Percentiles rank a stretch among this genome's conserved stretches.
These are phyloP conservation scores for Papilio aristodemus DNA, from an alignment of 1,140 invertebrate genomes.

Conservation along the genomic window DNA sequence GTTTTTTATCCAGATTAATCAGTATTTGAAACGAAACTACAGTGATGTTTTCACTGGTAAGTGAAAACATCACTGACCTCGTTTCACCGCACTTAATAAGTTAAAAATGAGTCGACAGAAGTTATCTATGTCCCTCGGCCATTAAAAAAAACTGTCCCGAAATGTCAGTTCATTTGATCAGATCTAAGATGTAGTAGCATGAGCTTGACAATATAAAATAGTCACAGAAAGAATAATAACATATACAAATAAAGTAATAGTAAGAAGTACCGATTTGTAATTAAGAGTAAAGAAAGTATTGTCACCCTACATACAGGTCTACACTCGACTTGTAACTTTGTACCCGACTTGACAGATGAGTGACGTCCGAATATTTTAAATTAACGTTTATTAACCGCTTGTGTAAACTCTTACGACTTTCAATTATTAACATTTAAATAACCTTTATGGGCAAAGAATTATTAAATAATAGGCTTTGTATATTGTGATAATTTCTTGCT, in stretches of 20 bases:
- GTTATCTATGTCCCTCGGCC: no score
- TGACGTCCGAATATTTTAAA: constrained; percentile 62
- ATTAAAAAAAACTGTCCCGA: no score
- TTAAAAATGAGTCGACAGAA: no score
- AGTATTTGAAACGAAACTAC: neutral
- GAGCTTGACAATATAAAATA: neutral
- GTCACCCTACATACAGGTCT: constrained; percentile 43
- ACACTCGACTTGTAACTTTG: constrained; percentile 56
- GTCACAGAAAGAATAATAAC: neutral
- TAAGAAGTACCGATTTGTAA: neutral
- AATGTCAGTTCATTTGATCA: no score
- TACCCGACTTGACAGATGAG: constrained; percentile 59
- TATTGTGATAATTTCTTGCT: neutral
- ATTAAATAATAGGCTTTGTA: constrained; percentile 11
- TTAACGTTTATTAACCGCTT: constrained; percentile 59
- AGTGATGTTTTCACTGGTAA: no score
- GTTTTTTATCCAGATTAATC: neutral
- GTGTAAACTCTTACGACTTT: constrained; percentile 39
- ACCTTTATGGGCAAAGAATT: constrained; percentile 7
- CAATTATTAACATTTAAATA: constrained; percentile 41
- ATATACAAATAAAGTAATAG: neutral
- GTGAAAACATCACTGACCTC: no score
- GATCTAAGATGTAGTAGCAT: neutral
- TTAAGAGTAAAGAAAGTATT: constrained; percentile 16
- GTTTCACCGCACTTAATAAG: no score